Evolutionary conservation across 2,888 invertebrate species (phyloP).

Genomic region (Seira ritae): DNA sequence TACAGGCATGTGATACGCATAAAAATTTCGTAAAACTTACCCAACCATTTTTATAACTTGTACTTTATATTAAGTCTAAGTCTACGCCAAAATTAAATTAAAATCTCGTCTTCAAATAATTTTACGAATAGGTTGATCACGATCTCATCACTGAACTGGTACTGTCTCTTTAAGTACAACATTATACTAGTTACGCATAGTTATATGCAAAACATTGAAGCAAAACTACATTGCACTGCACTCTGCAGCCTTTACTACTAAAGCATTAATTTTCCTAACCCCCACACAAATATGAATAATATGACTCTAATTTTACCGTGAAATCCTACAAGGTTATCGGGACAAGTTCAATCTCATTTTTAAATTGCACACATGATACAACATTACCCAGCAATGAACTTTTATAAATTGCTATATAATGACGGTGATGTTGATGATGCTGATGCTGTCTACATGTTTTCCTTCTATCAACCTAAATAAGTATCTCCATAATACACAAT

Average conservation of each 20-base stretch:
- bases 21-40: not conserved
- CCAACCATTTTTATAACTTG: not conserved
- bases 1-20: too few relatives aligned
- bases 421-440: not conserved
- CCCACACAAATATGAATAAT: constrained; percentile 3
- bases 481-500: too few relatives aligned
- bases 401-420: not conserved
- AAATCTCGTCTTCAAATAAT: not conserved
- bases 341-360: constrained; percentile 55
- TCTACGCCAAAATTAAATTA: too few relatives aligned
- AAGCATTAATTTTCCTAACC: constrained; percentile 5
- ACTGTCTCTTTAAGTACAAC: not conserved
- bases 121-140: not conserved
- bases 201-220: not conserved
- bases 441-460: not conserved
- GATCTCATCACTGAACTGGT: not conserved
- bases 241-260: not conserved
- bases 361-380: constrained; percentile 6
- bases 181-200: not conserved
- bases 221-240: not conserved
- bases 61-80: too few relatives aligned
- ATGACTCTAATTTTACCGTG: constrained; percentile 22
- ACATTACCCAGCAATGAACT: not conserved
- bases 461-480: not conserved
- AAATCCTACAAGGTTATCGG: constrained; percentile 49